A percentile compares a stretch with the other conserved stretches of the same genome.
phyloP scores from a whole-genome alignment of 2,888 invertebrate genomes.

The Acanthosoma haemorrhoidale region DNA sequence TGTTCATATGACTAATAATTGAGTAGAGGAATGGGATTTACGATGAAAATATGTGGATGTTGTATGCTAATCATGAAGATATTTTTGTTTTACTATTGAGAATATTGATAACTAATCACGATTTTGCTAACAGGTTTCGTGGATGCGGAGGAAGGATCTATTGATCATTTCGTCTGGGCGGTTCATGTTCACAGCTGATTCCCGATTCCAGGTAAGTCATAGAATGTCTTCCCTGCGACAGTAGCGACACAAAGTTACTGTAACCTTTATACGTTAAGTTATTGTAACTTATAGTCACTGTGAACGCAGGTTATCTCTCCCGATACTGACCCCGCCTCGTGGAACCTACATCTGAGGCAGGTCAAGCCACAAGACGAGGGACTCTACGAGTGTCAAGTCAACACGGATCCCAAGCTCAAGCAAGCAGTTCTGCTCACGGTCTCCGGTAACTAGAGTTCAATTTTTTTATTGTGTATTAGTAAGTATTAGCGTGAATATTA shows the following conservation, averaged over 20 bases:
- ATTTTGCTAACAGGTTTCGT: slow-evolving; percentile 74
- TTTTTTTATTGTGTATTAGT: background rate
- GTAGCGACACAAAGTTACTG: too few species aligned
- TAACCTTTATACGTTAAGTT: too few species aligned
- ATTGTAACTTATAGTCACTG: background rate
- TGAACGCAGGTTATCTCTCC: slow-evolving; percentile 39
- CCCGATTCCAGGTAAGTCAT: slow-evolving; percentile 58
- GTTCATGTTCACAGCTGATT: slow-evolving; percentile 62
- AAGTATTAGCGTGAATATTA: too few species aligned
- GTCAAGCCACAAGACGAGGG: slow-evolving; percentile 58
- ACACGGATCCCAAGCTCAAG: slow-evolving; percentile 69
- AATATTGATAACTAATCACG: too few species aligned
- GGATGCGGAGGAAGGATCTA: slow-evolving; percentile 65
- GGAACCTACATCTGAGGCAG: slow-evolving; percentile 58
- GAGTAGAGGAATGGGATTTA: too few species aligned
- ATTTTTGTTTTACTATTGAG: too few species aligned
- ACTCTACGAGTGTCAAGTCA: slow-evolving; percentile 68
- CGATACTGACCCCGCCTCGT: slow-evolving; percentile 50
- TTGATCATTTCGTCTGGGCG: slow-evolving; percentile 64
- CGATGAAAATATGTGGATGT: too few species aligned
- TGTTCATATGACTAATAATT: too few species aligned
- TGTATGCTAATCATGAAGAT: too few species aligned
- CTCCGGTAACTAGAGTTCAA: slow-evolving; percentile 50
- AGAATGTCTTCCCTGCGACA: too few species aligned
- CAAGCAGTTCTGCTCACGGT: slow-evolving; percentile 60